A percentile compares a stretch with the other conserved stretches of the same genome.
phyloP scores from a whole-genome alignment of 2,113 vertebrate genomes.

The Phalacrocorax carbo region DNA sequence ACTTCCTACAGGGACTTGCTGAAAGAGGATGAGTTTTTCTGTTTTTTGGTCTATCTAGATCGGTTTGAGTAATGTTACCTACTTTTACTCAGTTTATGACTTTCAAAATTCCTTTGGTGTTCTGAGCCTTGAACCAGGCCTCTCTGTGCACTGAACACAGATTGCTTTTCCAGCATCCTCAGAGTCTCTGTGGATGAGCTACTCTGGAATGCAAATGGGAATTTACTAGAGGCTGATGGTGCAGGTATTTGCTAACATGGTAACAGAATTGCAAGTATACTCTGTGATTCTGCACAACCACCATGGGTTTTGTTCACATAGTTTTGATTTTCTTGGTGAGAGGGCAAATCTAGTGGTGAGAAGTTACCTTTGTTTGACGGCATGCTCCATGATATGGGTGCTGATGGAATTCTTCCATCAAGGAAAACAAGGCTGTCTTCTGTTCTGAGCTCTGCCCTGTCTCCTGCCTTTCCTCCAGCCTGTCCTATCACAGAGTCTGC shows the following conservation, averaged over 20 bases:
- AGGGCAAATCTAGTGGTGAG: background rate
- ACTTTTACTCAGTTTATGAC: background rate
- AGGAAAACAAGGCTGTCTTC: accelerated
- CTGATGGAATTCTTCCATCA: background rate
- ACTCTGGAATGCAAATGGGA: background rate
- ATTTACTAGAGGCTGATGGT: background rate
- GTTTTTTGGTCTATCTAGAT: accelerated
- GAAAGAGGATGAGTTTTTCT: background rate
- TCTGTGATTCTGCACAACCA: background rate
- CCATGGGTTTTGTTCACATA: accelerated
- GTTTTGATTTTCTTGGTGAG: background rate
- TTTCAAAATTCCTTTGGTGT: background rate
- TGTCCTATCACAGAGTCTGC: accelerated
- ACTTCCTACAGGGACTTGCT: background rate
- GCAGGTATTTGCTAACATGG: background rate
- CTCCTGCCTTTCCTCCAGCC: background rate
- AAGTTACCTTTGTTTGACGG: background rate
- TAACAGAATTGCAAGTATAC: background rate
- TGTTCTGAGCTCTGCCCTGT: background rate
- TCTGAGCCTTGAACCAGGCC: background rate
- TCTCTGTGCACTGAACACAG: background rate
- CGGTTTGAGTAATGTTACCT: background rate
- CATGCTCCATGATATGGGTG: accelerated
- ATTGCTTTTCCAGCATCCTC: background rate
- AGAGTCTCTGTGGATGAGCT: background rate